phyloP scores from a whole-genome alignment of 1,140 invertebrate genomes.

The Prorops nasuta region DNA sequence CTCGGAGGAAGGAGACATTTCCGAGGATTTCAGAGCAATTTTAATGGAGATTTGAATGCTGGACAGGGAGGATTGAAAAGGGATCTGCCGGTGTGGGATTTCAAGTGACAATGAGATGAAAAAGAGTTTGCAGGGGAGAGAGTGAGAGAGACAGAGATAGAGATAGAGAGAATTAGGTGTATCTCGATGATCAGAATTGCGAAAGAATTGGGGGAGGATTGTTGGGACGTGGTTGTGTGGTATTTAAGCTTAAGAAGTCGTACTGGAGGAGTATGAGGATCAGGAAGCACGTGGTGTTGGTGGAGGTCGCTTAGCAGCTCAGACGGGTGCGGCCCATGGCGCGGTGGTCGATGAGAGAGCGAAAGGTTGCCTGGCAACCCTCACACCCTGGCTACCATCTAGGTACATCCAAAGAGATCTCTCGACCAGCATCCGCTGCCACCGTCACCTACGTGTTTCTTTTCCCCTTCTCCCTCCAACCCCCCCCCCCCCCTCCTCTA shows the following conservation, averaged over 20 bases:
- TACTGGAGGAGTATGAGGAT: not conserved
- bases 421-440: conserved; percentile 22
- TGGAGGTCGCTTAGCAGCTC: conserved; percentile 21
- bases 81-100: not conserved
- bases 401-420: not conserved
- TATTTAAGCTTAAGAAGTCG: conserved; percentile 14
- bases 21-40: too few species aligned
- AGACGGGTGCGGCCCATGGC: conserved; percentile 32
- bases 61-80: too few species aligned
- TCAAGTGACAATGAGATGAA: not conserved
- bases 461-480: not conserved
- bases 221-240: not conserved
- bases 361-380: conserved; percentile 44
- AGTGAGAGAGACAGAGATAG: not conserved
- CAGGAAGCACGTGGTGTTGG: not conserved
- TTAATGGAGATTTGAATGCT: too few species aligned
- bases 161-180: not conserved
- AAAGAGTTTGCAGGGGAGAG: not conserved
- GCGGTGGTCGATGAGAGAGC: conserved; percentile 35
- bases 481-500: not conserved
- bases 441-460: conserved; percentile 5
- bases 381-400: conserved; percentile 22
- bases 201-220: not conserved
- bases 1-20: too few species aligned
- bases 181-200: too few species aligned